phyloP scores from a whole-genome alignment of 2,888 invertebrate species.

The Palloptera scutellata region DNA sequence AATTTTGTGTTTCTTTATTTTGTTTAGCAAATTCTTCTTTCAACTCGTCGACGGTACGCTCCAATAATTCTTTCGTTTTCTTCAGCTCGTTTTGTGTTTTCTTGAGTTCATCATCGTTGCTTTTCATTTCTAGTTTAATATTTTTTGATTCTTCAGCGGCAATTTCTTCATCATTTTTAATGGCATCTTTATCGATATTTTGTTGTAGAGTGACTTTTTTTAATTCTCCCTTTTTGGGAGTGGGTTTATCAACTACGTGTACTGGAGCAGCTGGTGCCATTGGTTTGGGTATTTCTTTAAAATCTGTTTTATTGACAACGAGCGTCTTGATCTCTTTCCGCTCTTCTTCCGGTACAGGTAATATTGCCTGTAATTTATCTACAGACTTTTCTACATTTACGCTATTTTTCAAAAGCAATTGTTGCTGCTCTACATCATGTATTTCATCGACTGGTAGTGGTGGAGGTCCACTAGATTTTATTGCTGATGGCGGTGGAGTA shows the following conservation, averaged over 20 bases:
- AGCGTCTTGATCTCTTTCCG: not conserved
- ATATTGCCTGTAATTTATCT: slow-evolving; percentile 3
- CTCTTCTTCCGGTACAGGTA: slow-evolving; percentile 16
- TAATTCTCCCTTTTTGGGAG: not conserved
- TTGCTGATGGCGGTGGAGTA: slow-evolving; percentile 21
- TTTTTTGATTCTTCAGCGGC: slow-evolving; percentile 56
- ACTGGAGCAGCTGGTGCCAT: slow-evolving; percentile 12
- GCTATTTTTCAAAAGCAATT: slow-evolving; percentile 3
- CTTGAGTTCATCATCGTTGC: slow-evolving; percentile 54
- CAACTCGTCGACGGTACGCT: slow-evolving; percentile 64
- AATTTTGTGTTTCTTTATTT: slow-evolving; percentile 55
- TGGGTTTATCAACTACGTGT: not conserved
- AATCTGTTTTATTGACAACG: not conserved
- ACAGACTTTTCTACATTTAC: slow-evolving; percentile 23
- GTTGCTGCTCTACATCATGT: slow-evolving; percentile 17
- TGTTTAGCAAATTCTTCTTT: slow-evolving; percentile 63
- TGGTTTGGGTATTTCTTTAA: not conserved
- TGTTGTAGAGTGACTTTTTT: slow-evolving; percentile 36
- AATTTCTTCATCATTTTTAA: slow-evolving; percentile 65
- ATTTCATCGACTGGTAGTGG: slow-evolving; percentile 55
- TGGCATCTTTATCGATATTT: slow-evolving; percentile 62
- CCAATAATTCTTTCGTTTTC: slow-evolving; percentile 57
- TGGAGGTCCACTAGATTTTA: slow-evolving; percentile 31
- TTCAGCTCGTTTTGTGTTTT: slow-evolving; percentile 57
- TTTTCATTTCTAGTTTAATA: slow-evolving; percentile 40